Percentiles rank a stretch among this genome's conserved stretches.
These are phyloP conservation scores for Drosophila mulleri DNA, from an alignment of 2,888 invertebrate genomes.

Conservation along the genomic window DNA sequence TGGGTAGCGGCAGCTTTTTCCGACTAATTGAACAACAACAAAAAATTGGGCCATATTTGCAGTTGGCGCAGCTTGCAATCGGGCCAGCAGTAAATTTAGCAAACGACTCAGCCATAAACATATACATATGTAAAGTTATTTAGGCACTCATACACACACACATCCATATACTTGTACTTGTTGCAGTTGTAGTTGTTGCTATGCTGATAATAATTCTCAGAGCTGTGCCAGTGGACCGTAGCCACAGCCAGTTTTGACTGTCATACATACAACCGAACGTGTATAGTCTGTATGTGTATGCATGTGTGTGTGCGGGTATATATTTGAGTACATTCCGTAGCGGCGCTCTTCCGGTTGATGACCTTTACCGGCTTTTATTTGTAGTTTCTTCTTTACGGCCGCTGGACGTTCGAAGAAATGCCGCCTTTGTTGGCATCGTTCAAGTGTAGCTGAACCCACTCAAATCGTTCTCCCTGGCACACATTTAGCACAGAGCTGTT, in stretches of 20 bases:
- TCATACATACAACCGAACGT: slow-evolving; percentile 33
- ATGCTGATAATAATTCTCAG: slow-evolving; percentile 59
- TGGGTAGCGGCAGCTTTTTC: slow-evolving; percentile 41
- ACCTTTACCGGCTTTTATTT: slow-evolving; percentile 83
- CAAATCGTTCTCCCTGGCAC: slow-evolving; percentile 18
- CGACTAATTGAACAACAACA: slow-evolving; percentile 67
- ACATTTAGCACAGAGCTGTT: slow-evolving; percentile 52
- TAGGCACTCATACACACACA: slow-evolving; percentile 16
- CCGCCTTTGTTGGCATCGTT: slow-evolving; percentile 22
- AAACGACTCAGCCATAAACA: slow-evolving; percentile 70
- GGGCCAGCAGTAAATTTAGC: slow-evolving; percentile 76
- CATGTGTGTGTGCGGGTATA: slow-evolving; percentile 13
- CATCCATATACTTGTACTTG: slow-evolving; percentile 21
- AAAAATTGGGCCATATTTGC: slow-evolving; percentile 80
- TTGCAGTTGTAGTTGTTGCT: slow-evolving; percentile 31
- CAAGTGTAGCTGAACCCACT: slow-evolving; percentile 12
- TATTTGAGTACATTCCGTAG: slow-evolving; percentile 51
- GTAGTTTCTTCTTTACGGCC: slow-evolving; percentile 45
- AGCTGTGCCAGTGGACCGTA: slow-evolving; percentile 33
- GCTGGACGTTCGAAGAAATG: slow-evolving; percentile 39
- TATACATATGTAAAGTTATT: slow-evolving; percentile 48
- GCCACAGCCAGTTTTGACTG: slow-evolving; percentile 52
- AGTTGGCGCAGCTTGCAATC: slow-evolving; percentile 69
- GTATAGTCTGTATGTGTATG: slow-evolving; percentile 3
- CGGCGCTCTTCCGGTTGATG: slow-evolving; percentile 83